Base-by-base conservation (phyloP, 2,888 invertebrate genomes). In the Leptarthrus brevirostris region DNA sequence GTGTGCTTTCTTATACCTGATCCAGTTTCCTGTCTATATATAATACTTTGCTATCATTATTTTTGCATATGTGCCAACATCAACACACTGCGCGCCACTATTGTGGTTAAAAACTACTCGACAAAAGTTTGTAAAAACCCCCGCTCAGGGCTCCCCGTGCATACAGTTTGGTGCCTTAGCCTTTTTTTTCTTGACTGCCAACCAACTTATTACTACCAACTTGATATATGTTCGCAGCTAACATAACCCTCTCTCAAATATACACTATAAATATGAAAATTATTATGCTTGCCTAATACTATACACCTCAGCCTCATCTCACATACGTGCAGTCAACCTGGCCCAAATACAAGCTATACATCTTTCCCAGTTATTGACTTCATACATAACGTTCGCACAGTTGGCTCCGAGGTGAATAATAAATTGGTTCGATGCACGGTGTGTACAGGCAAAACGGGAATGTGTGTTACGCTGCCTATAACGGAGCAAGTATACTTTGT, bases 361-460 rank as follows among this genome's bases (percentile, higher is more conserved):
- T 69, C 69, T 69, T 69, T 26, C 20, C 6, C 49, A 69, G 52
- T 52, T 69, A 69, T 69, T 69, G 69, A 69, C 69, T 69, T 69
- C 69, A 69, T 69, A 69, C 69, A 69, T 69, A 52, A 69, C 52
- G 34, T 34, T 69, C 69, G 69, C 69, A 69, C 69, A 69, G 69
- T 69, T 69, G 69, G 69, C 52, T 69, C 49, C 69, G 49, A 69
- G 49, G 69, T 69, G 69, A 69, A 69, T 49, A 69, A 69, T 69
- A 69, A 69, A 69, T 69, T 69, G 69, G 36, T 69, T 69, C 69
- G 34, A 69, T 69, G 69, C 52, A 69, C 14, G 69, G 66, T 20
- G 22, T 30, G 52, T 49, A 52, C 30, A 49, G 18, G 52, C 18
- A n/a, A 47, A 14, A 16, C 14, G 47, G 47, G n/a, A n/a, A 47